Evolutionary conservation across 2,888 invertebrate species (phyloP).

Genomic region (Cinara cedri): DNA sequence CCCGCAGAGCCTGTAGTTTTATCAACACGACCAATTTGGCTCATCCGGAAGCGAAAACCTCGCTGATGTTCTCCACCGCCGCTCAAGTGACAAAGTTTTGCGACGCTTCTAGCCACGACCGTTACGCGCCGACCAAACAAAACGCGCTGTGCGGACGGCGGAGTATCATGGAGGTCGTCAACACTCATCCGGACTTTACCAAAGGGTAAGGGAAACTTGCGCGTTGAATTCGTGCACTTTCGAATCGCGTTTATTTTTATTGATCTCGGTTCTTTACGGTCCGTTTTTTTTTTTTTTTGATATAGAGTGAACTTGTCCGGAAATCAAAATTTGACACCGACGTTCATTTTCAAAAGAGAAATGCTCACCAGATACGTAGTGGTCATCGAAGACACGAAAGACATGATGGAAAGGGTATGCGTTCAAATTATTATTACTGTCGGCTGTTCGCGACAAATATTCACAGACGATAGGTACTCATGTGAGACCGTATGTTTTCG

Average conservation of each 20-base stretch:
- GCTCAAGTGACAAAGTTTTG: conserved; percentile 69
- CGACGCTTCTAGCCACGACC: conserved; percentile 69
- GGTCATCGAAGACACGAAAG: conserved; percentile 68
- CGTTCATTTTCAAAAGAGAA: conserved; percentile 66
- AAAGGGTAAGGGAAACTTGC: conserved; percentile 61
- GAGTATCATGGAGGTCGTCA: conserved; percentile 69
- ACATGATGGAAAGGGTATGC: conserved; percentile 66
- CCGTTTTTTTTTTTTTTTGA: background rate
- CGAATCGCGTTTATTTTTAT: background rate
- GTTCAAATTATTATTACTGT: background rate
- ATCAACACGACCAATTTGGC: conserved; percentile 64
- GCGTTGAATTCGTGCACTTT: background rate
- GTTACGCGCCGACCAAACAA: conserved; percentile 71
- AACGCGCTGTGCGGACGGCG: conserved; percentile 70
- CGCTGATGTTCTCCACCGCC: conserved; percentile 67
- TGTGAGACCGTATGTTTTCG: background rate
- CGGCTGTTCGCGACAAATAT: background rate
- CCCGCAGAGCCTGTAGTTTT: conserved; percentile 60
- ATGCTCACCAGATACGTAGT: conserved; percentile 67
- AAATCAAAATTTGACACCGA: conserved; percentile 64
- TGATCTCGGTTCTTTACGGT: no score
- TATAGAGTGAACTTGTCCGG: conserved; percentile 60
- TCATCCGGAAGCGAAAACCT: conserved; percentile 65
- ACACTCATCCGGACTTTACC: conserved; percentile 67
- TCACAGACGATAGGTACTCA: no score